Base-by-base conservation (phyloP, 2,888 invertebrate genomes). In the Acanthosepion lycidas region DNA sequence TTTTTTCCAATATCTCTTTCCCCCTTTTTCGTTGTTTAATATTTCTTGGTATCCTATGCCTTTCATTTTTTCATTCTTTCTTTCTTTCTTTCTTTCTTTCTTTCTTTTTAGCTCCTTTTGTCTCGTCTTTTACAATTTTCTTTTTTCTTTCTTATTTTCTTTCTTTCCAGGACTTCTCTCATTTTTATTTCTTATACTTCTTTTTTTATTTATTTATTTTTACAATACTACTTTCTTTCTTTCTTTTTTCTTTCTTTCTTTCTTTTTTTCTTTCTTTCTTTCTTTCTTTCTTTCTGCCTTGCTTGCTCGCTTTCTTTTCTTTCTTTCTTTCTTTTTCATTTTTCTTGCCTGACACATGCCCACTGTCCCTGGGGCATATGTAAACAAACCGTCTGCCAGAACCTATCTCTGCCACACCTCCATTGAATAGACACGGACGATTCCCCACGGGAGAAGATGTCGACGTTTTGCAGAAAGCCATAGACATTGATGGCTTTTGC, bases 321-420 rank as follows among this genome's bases (percentile, higher is more conserved):
- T 78, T 78, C 12, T 78, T 33, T 33, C 12, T 78, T 12, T 33
- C n/a, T 33, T 78, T 78, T n/a, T 78, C 78, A n/a, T 15, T 12
- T 78, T n/a, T 78, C n/a, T 78, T 33, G 78, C 78, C 78, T 78
- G 78, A n/a, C 78, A 78, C 78, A 78, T 78, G n/a, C 78, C 78
- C n/a, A 12, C 2, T 12, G 15, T n/a, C 78, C 78, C n/a, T 12
- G 15, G n/a, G n/a, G 78, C 15, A 78, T 78, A 78, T 78, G n/a
- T 78, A 78, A 78, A 78, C 78, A 78, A 78, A n/a, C 78, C n/a
- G n/a, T 78, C n/a, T 78, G n/a, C n/a, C 78, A 78, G n/a, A 78
- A 78, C n/a, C n/a, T n/a, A 78, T 78, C 78, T 78, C 33, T 78
- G 15, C 78, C 78, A 12, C 78, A 3, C n/a, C n/a, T 5, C n/a